Base-by-base conservation (phyloP, 2,888 invertebrate species). In the Pandemis corylana region DNA sequence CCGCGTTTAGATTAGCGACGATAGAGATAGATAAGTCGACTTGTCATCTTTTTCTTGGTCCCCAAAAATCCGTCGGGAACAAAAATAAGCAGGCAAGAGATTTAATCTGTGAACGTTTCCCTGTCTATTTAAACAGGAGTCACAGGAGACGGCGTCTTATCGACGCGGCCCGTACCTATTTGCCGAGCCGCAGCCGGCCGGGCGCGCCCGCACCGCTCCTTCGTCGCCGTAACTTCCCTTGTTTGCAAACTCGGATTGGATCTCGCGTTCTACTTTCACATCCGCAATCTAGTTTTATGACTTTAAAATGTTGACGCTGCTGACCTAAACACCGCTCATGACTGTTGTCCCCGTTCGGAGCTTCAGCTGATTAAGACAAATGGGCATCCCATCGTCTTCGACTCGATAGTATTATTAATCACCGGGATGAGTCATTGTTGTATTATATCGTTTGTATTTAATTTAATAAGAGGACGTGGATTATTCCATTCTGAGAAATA, bases 201-300 rank as follows among this genome's bases (percentile, higher is more conserved):
- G 68, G 66, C 61, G 81, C 85, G 83, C 83, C 86, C 85, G 84
- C 83, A 83, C 87, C 84, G 83, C 84, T 80, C 78, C 82, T 72
- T 56, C 65, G 82, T 76, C 82, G 80, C 86, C 88, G 86, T 91
- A 93, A 94, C 93, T 92, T 92, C 91, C 89, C 94, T 94, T 94
- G 93, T 94, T 94, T 94, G 92, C 92, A 89, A 93, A 94, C 92
- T 94, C 87, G 88, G 94, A 94, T 94, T 94, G 94, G 92, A 92
- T 93, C 90, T 86, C 87, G 90, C 90, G 92, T 87, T 90, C 93
- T 89, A 92, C 91, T 93, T 93, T 93, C 90, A 90, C 89, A 90
- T 90, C 89, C 90, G 90, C 90, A 90, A 92, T 92, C 89, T 91
- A 92, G 88, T 93, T 92, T 93, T 92, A 93, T 91, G 91, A 89